These are phyloP conservation scores for Metridium senile DNA, from an alignment of 92 coral and sea anemone species.

Conservation along the genomic window DNA sequence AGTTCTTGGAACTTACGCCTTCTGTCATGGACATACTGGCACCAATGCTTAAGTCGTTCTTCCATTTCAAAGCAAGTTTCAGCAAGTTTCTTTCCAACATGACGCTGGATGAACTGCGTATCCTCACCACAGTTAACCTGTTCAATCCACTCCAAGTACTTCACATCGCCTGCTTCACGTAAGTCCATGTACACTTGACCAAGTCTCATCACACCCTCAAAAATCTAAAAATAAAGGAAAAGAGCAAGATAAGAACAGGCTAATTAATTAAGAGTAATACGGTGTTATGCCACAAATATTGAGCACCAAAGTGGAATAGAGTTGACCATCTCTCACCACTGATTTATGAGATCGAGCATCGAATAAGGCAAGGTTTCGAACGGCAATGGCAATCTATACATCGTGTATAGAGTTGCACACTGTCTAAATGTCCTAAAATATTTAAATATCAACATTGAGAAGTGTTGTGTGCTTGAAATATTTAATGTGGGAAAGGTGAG, in stretches of 20 bases:
- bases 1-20: conserved; percentile 52
- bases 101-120: conserved; percentile 29
- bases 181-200: conserved; percentile 59
- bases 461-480: too few relatives aligned
- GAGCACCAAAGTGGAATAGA: too few relatives aligned
- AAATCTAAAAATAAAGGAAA: conserved; percentile 27
- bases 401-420: too few relatives aligned
- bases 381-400: too few relatives aligned
- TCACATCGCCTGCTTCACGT: conserved; percentile 66
- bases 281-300: too few relatives aligned
- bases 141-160: conserved; percentile 62
- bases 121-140: conserved; percentile 61
- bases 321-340: too few relatives aligned
- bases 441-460: too few relatives aligned
- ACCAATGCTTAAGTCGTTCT: conserved; percentile 52
- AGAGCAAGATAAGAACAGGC: not conserved
- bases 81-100: conserved; percentile 44
- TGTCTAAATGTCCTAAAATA: too few relatives aligned
- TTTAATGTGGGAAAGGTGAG: too few relatives aligned
- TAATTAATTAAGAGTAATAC: too few relatives aligned
- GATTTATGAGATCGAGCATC: too few relatives aligned
- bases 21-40: conserved; percentile 38
- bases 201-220: conserved; percentile 59
- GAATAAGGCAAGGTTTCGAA: too few relatives aligned
- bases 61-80: conserved; percentile 57